Conservation (phyloP, 1,140 invertebrate species). For the Pygmarrhopalites habei region DNA sequence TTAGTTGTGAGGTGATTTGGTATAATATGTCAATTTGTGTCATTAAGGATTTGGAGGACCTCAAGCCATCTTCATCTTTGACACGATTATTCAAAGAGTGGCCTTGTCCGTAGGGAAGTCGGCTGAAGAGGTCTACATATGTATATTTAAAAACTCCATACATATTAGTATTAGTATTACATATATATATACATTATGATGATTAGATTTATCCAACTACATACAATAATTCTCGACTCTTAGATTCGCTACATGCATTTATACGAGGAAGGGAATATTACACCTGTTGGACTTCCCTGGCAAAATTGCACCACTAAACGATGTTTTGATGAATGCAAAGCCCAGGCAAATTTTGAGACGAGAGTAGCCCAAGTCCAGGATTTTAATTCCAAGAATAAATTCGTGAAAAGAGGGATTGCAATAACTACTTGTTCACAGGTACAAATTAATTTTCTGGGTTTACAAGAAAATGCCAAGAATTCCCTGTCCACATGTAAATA, state of each 20-base stretch:
- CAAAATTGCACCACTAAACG: constrained; percentile 62
- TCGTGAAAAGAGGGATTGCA: constrained; percentile 80
- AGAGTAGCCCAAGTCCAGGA: constrained; percentile 53
- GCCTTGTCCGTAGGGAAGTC: constrained; percentile 61
- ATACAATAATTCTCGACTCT: too few relatives aligned
- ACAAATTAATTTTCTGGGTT: too few relatives aligned
- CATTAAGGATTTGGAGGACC: constrained; percentile 85
- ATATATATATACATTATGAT: too few relatives aligned
- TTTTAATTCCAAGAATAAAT: constrained; percentile 74
- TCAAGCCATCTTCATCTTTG: constrained; percentile 74
- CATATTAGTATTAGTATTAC: too few relatives aligned
- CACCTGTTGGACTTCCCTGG: constrained; percentile 69
- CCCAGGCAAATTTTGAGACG: constrained; percentile 57
- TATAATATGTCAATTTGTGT: too few relatives aligned
- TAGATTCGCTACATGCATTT: too few relatives aligned
- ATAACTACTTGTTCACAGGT: too few relatives aligned
- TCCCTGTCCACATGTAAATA: too few relatives aligned
- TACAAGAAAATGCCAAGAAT: too few relatives aligned
- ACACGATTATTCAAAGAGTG: constrained; percentile 68
- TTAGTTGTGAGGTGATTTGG: too few relatives aligned
- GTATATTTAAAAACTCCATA: not conserved
- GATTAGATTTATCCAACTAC: too few relatives aligned
- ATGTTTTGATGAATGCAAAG: constrained; percentile 74
- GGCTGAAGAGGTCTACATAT: constrained; percentile 47
- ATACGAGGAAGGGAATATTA: constrained; percentile 65